Evolutionary conservation across 2,888 invertebrate species (phyloP).

Genomic region (Drosophila infuscata): DNA sequence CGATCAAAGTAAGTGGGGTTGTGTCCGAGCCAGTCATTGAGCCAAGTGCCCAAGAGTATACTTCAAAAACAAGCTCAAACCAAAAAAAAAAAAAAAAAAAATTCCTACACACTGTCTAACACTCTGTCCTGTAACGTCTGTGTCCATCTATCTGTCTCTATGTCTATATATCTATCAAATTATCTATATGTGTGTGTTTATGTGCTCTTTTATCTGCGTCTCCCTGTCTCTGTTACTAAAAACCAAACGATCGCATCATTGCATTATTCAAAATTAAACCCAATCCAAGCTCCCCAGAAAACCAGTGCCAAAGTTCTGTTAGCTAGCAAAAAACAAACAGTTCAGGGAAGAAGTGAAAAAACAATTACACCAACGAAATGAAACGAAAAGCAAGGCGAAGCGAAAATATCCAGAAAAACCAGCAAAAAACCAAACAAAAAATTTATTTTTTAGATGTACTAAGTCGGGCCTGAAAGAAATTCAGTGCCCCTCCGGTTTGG

Average conservation of each 20-base stretch:
- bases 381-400: not conserved
- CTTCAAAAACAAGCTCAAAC: constrained; percentile 36
- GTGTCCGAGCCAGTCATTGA: constrained; percentile 50
- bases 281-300: constrained; percentile 29
- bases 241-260: constrained; percentile 60
- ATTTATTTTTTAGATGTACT: constrained; percentile 88
- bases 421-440: constrained; percentile 42
- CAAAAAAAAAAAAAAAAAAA: not conserved
- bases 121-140: constrained; percentile 42
- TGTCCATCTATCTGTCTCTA: constrained; percentile 35
- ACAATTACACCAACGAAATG: constrained; percentile 11
- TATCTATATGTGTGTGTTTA: constrained; percentile 26
- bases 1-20: constrained; percentile 94
- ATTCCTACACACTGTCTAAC: constrained; percentile 50
- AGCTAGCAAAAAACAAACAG: constrained; percentile 47
- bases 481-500: constrained; percentile 98
- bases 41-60: constrained; percentile 34
- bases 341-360: constrained; percentile 17
- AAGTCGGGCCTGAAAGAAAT: constrained; percentile 98
- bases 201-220: constrained; percentile 46
- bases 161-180: constrained; percentile 19
- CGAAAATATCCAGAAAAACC: not conserved
- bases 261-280: constrained; percentile 53
- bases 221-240: constrained; percentile 59
- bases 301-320: constrained; percentile 68